Evolutionary conservation across 2,113 vertebrate genomes (phyloP), one percentile per base, ranked within the genome.

Genomic region (Mirza zaza): DNA sequence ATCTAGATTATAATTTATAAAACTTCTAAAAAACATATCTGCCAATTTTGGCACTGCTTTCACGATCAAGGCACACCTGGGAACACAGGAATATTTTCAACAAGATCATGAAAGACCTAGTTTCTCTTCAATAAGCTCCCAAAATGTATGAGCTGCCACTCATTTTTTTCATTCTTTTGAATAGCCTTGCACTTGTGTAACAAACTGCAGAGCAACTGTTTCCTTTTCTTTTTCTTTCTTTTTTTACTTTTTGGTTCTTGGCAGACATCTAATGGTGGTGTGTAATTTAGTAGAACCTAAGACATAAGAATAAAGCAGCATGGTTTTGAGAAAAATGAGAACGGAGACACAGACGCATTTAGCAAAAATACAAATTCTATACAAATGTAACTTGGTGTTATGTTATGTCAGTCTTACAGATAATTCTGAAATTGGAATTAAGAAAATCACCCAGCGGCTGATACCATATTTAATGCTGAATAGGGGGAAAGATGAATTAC

Each of bases 31-130:
- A 94, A 75, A 32, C 21, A 29, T 59, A 59, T 87, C 42, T 57
- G 17, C 81, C 81, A 21, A 11, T 76, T 88, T 63, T 57, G 10
- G 21, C 45, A 61, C 48, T 17, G 29, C 3, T 67, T 92, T 90
- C 65, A 63, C 75, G 42, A 70, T 14, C 20, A 70, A 6, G 23
- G 15, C 32, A 50, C 61, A 86, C 75, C 63, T 94, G 81, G 36
- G 71, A 91, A 88, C 50, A 61, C 14, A 94, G 70, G 45, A 67
- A 89, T 11, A 57, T 87, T 91, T 90, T 59, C 75, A 91, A 55
- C 3, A 61, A 71, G 14, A 76, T 82, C 25, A 50, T 67, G 32
- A 92, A 57, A 45, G n/a, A 68, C 45, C 39, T 8, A 29, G 29
- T 70, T 84, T 48, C 57, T 96, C 65, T 79, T 87, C 39, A 36